Percentiles rank a stretch among this genome's conserved stretches.
Conservation (phyloP, 30 jellyfish, hydroid and myxozoan species). For the Hydractinia symbiolongicarpus region DNA sequence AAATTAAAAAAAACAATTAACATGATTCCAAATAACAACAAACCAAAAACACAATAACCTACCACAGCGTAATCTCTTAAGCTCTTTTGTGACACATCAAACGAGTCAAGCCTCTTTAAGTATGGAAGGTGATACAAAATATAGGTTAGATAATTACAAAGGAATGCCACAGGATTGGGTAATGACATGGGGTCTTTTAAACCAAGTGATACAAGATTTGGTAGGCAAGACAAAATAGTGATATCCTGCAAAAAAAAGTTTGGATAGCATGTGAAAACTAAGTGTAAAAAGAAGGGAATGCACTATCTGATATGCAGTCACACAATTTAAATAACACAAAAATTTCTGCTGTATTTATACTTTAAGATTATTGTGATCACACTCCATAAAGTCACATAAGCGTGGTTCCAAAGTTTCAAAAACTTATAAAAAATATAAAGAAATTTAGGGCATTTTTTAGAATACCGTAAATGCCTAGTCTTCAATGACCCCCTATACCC, state of each 20-base stretch:
- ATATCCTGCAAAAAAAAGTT: conserved; percentile 44
- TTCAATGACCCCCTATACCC: too few relatives aligned
- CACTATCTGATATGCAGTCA: background rate
- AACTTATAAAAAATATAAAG: too few relatives aligned
- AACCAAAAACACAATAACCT: background rate
- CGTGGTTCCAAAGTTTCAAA: too few relatives aligned
- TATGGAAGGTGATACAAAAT: conserved; percentile 76
- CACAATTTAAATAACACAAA: background rate
- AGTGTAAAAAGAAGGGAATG: background rate
- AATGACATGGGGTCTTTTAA: conserved; percentile 77
- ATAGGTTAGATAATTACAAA: conserved; percentile 71
- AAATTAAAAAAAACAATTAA: too few relatives aligned
- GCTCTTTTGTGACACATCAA: conserved; percentile 59
- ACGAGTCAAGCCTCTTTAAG: conserved; percentile 49
- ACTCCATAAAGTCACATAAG: too few relatives aligned
- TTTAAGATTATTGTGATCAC: too few relatives aligned
- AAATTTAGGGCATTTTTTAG: too few relatives aligned
- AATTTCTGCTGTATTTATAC: too few relatives aligned
- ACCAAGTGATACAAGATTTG: conserved; percentile 49
- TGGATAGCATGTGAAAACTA: background rate
- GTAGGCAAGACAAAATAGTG: conserved; percentile 49
- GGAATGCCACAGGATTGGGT: conserved; percentile 72
- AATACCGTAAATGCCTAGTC: too few relatives aligned
- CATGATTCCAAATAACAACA: too few relatives aligned
- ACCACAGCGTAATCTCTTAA: conserved; percentile 83